A percentile compares a stretch with the other conserved stretches of the same genome.
Evolutionary conservation across 1,140 invertebrate genomes (phyloP).

Genomic region (Carposina sasakii): DNA sequence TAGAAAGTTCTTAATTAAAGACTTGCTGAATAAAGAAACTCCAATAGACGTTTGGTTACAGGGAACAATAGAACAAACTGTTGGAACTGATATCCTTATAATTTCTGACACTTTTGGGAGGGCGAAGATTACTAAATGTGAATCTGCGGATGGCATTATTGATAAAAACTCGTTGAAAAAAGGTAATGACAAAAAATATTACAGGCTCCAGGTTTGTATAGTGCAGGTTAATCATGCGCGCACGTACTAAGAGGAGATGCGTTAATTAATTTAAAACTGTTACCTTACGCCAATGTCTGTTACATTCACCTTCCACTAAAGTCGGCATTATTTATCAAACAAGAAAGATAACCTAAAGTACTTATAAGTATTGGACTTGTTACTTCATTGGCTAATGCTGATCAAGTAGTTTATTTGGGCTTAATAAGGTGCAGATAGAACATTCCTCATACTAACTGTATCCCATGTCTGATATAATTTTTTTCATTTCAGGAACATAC

Average conservation of each 20-base stretch:
- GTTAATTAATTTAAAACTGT: too few relatives aligned
- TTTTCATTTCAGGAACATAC: slow-evolving; percentile 39
- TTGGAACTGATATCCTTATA: slow-evolving; percentile 52
- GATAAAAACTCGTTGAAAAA: slow-evolving; percentile 42
- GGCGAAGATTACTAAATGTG: slow-evolving; percentile 55
- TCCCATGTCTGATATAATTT: neutral
- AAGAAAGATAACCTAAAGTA: too few relatives aligned
- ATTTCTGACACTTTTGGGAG: slow-evolving; percentile 46
- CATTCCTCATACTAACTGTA: too few relatives aligned
- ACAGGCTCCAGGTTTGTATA: too few relatives aligned
- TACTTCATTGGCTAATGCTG: too few relatives aligned
- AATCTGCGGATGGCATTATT: slow-evolving; percentile 45
- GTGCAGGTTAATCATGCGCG: too few relatives aligned
- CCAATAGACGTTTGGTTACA: slow-evolving; percentile 59
- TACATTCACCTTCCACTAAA: neutral
- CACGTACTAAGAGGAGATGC: too few relatives aligned
- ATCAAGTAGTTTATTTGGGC: too few relatives aligned
- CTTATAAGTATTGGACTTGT: too few relatives aligned
- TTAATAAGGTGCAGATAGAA: too few relatives aligned
- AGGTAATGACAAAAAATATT: slow-evolving; percentile 24
- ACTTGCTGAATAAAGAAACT: slow-evolving; percentile 40
- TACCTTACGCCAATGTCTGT: too few relatives aligned
- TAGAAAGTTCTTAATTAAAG: slow-evolving; percentile 50
- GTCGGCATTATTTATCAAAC: slow-evolving; percentile 3
- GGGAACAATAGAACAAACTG: slow-evolving; percentile 54